Conservation (phyloP, 2,113 vertebrate species). For the Aleadryas rufinucha region DNA sequence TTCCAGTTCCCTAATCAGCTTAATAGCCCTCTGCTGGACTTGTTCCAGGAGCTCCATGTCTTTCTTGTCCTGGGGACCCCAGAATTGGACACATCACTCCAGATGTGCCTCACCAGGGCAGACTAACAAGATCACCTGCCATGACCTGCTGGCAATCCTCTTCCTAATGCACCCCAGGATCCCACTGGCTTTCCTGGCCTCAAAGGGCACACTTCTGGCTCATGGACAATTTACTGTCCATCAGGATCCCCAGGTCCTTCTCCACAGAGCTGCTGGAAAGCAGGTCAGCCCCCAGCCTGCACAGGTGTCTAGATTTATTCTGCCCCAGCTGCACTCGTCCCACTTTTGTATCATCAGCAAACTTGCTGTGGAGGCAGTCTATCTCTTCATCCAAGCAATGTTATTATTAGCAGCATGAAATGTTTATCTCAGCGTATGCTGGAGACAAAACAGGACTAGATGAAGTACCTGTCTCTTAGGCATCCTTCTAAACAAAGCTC, state of each 20-base stretch:
- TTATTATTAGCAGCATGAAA: not conserved
- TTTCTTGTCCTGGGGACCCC: not conserved
- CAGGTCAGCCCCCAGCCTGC: not conserved
- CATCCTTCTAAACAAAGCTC: not conserved
- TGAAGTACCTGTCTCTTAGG: not conserved
- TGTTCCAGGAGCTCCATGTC: not conserved
- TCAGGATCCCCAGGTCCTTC: not conserved
- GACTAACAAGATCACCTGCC: not conserved
- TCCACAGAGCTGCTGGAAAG: not conserved
- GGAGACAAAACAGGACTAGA: not conserved
- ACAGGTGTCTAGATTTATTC: not conserved
- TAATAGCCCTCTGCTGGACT: not conserved
- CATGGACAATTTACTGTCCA: not conserved
- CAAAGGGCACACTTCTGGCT: not conserved
- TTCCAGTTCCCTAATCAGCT: not conserved
- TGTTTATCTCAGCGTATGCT: not conserved
- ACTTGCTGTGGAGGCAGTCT: not conserved
- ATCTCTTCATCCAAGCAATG: not conserved
- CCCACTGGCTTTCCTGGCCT: not conserved
- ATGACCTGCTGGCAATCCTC: not conserved
- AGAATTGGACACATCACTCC: not conserved
- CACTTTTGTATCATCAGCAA: not conserved
- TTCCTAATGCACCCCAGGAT: not conserved
- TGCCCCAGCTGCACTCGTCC: not conserved
- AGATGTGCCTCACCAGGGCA: not conserved